phyloP scores from a whole-genome alignment of 2,888 invertebrate species.

The Hymenopus coronatus region DNA sequence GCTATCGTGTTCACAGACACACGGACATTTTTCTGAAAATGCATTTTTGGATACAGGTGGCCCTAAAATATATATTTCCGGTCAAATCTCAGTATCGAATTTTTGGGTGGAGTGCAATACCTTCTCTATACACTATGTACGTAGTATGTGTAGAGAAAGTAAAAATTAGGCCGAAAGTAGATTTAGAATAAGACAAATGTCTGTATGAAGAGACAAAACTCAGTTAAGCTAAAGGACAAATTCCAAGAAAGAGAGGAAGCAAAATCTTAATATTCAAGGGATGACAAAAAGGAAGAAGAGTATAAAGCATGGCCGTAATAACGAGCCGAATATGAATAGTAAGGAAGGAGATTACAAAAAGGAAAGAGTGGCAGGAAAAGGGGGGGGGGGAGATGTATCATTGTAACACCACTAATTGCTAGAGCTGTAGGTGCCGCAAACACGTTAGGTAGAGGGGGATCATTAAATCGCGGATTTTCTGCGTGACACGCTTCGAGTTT shows the following conservation, averaged over 20 bases:
- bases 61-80: no score
- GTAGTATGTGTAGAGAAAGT: no score
- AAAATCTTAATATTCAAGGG: not conserved
- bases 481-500: not conserved
- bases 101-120: no score
- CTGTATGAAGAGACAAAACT: no score
- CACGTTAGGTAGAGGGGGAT: not conserved
- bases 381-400: not conserved
- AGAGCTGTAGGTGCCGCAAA: not conserved
- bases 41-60: no score
- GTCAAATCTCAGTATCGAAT: no score
- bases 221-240: not conserved
- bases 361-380: not conserved
- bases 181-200: no score
- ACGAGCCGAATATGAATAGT: not conserved
- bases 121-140: no score
- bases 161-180: no score
- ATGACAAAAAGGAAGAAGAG: not conserved
- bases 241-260: not conserved
- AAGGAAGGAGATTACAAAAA: not conserved
- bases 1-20: no score
- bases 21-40: no score
- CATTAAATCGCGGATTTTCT: not conserved
- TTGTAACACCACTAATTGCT: not conserved
- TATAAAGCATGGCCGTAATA: not conserved